phyloP scores from a whole-genome alignment of 1,140 invertebrate species.

The Cyclargus thomasi region DNA sequence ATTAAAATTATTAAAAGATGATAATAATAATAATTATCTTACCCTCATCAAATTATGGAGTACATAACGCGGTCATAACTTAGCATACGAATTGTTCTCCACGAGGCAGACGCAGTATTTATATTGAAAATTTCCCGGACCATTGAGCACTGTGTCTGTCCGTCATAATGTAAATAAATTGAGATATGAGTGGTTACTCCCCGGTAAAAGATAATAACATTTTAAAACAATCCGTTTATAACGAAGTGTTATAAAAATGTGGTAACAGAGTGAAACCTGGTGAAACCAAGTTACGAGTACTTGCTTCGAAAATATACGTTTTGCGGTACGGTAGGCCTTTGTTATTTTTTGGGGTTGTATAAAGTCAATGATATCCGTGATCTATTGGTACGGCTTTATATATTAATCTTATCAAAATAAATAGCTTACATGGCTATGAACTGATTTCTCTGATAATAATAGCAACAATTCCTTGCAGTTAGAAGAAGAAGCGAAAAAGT shows the following conservation, averaged over 20 bases:
- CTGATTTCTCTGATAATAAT: no score
- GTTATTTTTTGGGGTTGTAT: no score
- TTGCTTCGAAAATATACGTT: no score
- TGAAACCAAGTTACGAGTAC: not conserved
- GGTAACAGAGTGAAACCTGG: not conserved
- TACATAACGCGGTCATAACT: not conserved
- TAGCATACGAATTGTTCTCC: not conserved
- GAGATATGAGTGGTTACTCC: not conserved
- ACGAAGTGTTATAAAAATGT: no score
- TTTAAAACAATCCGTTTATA: not conserved
- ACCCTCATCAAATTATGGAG: not conserved
- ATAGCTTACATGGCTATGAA: no score
- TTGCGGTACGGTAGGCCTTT: no score
- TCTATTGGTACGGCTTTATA: no score
- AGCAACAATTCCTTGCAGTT: constrained; percentile 24
- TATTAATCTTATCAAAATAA: no score
- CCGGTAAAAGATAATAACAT: not conserved
- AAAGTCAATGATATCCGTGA: no score
- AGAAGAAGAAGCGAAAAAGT: constrained; percentile 25
- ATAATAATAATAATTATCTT: not conserved
- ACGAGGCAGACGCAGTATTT: constrained; percentile 1
- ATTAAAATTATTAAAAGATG: no score
- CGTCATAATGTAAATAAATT: not conserved
- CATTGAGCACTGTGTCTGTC: not conserved
- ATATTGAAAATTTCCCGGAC: constrained; percentile 15